phyloP scores from a whole-genome alignment of 1,140 invertebrate species.

The Hycleus cichorii region DNA sequence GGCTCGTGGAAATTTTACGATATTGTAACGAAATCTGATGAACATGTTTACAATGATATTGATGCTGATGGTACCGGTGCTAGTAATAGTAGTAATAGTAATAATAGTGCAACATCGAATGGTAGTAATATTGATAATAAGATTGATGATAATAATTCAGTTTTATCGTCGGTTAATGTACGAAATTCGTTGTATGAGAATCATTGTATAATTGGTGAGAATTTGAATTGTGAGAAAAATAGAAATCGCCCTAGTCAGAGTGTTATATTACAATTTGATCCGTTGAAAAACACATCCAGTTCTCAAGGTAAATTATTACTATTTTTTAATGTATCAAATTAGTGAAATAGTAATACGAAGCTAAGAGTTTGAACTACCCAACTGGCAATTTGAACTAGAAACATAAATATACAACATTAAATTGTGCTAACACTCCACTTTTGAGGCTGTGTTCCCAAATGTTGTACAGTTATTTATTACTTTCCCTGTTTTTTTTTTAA shows the following conservation, averaged over 20 bases:
- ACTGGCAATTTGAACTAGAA: too few relatives aligned
- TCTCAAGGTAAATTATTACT: too few relatives aligned
- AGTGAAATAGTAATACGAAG: too few relatives aligned
- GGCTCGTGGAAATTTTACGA: conserved; percentile 54
- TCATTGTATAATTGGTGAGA: background rate
- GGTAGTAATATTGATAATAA: conserved; percentile 11
- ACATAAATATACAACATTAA: too few relatives aligned
- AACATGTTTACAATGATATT: conserved; percentile 33
- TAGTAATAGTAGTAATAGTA: conserved; percentile 20
- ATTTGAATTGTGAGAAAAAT: background rate
- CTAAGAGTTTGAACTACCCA: too few relatives aligned
- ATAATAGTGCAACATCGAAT: conserved; percentile 24
- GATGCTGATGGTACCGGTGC: conserved; percentile 1
- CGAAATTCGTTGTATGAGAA: conserved; percentile 32
- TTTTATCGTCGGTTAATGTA: conserved; percentile 12
- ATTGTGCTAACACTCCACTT: too few relatives aligned
- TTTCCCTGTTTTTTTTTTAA: too few relatives aligned
- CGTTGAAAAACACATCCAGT: conserved; percentile 16
- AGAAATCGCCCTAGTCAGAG: conserved; percentile 29
- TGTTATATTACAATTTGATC: conserved; percentile 40
- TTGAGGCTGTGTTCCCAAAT: too few relatives aligned
- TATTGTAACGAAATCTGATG: conserved; percentile 29
- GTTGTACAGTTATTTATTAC: too few relatives aligned
- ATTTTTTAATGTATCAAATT: too few relatives aligned
- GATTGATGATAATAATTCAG: conserved; percentile 18